Evolutionary conservation across 1,140 invertebrate species (phyloP).

Genomic region (Drosophila truncata): DNA sequence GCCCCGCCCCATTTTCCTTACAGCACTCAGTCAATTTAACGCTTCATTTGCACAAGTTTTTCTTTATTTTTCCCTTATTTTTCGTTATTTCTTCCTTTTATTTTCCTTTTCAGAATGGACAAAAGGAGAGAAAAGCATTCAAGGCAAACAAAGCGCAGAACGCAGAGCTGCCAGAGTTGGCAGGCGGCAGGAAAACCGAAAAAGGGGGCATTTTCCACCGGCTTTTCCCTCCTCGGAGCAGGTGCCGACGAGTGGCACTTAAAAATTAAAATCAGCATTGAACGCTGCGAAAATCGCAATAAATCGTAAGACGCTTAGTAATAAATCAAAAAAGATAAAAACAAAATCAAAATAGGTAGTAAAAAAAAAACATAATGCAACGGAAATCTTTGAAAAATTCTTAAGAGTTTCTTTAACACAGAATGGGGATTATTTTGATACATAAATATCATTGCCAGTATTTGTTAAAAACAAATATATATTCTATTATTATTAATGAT

Average conservation of each 20-base stretch:
- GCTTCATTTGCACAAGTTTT: slow-evolving; percentile 71
- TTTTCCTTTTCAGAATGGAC: slow-evolving; percentile 41
- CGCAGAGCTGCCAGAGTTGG: not conserved
- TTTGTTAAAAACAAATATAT: not conserved
- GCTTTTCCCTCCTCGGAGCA: slow-evolving; percentile 1
- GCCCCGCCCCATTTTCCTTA: not conserved
- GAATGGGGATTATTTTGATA: not conserved
- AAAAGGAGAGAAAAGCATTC: slow-evolving; percentile 41
- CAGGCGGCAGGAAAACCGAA: slow-evolving; percentile 9
- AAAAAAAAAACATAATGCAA: not conserved
- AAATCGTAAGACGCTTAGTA: slow-evolving; percentile 26
- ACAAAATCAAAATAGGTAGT: not conserved
- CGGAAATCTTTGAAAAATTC: not conserved
- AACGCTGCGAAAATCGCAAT: slow-evolving; percentile 27
- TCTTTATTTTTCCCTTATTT: slow-evolving; percentile 14
- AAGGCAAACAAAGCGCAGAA: slow-evolving; percentile 28
- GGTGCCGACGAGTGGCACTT: slow-evolving; percentile 46
- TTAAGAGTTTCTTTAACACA: not conserved
- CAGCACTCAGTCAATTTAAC: slow-evolving; percentile 69
- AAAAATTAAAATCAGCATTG: slow-evolving; percentile 45
- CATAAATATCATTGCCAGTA: not conserved
- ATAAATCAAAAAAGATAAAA: slow-evolving; percentile 12
- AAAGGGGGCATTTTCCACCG: slow-evolving; percentile 9
- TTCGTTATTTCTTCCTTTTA: slow-evolving; percentile 16
- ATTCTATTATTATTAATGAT: too few relatives aligned